Conservation (phyloP, 2,113 vertebrate genomes). For the Salvelinus alpinus region DNA sequence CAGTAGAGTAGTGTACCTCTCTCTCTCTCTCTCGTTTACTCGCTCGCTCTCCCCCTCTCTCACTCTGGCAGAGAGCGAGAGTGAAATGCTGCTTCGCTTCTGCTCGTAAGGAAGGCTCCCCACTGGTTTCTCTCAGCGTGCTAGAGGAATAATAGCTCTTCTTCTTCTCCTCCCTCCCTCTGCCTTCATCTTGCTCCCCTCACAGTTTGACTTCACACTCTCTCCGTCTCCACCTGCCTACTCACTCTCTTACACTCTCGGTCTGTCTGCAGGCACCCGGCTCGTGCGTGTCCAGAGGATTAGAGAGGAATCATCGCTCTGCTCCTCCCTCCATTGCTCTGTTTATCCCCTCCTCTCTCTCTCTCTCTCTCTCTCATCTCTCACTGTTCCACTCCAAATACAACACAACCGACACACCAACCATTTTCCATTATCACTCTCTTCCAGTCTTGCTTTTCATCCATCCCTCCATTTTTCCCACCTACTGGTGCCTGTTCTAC, state of each 20-base stretch:
- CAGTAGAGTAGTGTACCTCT: constrained; percentile 14
- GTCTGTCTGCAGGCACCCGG: constrained; percentile 62
- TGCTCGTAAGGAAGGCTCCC: constrained; percentile 25
- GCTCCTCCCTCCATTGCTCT: constrained; percentile 30
- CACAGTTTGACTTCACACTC: constrained; percentile 34
- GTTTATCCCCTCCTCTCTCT: constrained; percentile 34
- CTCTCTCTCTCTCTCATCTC: constrained; percentile 28
- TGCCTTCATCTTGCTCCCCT: constrained; percentile 33
- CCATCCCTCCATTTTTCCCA: not conserved
- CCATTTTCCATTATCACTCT: constrained; percentile 16
- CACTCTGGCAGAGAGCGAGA: too few relatives aligned
- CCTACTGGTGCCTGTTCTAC: not conserved
- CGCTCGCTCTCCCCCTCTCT: not conserved
- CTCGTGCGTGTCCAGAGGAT: constrained; percentile 73
- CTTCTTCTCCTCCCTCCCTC: constrained; percentile 21
- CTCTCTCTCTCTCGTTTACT: constrained; percentile 20
- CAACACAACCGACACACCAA: constrained; percentile 20
- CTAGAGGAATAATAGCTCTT: not conserved
- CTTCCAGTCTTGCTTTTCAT: not conserved
- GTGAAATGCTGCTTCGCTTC: constrained; percentile 41
- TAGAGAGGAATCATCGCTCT: constrained; percentile 69
- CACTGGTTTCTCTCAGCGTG: constrained; percentile 29
- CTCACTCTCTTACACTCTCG: constrained; percentile 42
- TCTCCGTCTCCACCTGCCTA: constrained; percentile 57
- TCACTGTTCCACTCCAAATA: constrained; percentile 28